Base-by-base conservation (phyloP, 2,888 invertebrate species). In the Geophilus truncorum region DNA sequence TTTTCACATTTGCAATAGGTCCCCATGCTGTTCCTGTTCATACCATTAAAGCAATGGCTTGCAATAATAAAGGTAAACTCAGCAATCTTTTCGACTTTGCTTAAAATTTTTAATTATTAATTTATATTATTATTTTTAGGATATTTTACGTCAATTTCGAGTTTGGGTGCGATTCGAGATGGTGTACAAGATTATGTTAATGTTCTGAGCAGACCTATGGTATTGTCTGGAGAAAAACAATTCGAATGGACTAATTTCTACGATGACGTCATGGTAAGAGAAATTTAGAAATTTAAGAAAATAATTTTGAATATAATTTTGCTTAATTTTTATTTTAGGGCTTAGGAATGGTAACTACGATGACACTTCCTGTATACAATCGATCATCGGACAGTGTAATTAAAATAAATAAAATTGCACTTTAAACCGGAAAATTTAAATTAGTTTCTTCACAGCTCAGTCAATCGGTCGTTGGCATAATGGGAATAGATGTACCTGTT, bases 1-100 rank as follows among this genome's bases (percentile, higher is more conserved):
- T 89, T 21, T 89, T 89, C 83, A 87, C 88, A 0, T 88, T 88
- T 84, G 88, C 89, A 32, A 87, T 89, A 80, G 89, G 89, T 3
- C 88, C 88, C 0, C 88, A 88, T 80, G 88, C 89, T 2, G 87
- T 87, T 77, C 88, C 88, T 7, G 85, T 87, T 3, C 86, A 86
- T 45, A 87, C 87, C 12, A 85, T 89, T 10, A 86, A 86, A 81
- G 86, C 86, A 85, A 87, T 89, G 85, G 88, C 89, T 1, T 89
- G 89, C 84, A 84, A 85, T 12, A 88, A 88, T 81, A 86, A 87
- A 86, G 89, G 88, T 10, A 12, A 4, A 12, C 12, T 4, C 2
- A 15, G n/a, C n/a, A n/a, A n/a, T n/a, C 15, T 40, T 2, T 0
- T 40, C 15, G 15, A 40, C 4, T 0, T 18, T 9, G 18, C 21